Evolutionary conservation across 2,888 invertebrate species (phyloP).

Genomic region (Margaritifera margaritifera): DNA sequence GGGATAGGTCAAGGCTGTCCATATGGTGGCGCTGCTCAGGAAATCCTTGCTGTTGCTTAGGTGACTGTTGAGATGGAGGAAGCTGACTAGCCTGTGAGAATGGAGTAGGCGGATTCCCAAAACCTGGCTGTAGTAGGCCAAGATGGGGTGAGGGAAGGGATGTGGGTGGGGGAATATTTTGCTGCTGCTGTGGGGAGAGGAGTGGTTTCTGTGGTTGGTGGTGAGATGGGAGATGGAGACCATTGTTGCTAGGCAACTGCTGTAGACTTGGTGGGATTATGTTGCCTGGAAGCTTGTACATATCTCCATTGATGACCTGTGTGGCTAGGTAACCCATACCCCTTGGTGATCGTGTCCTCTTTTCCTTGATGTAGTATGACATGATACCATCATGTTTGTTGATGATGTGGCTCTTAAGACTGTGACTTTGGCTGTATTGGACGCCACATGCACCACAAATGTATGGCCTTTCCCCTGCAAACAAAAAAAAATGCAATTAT

Average conservation of each 20-base stretch:
- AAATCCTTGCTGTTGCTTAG: conserved; percentile 27
- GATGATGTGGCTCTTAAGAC: conserved; percentile 72
- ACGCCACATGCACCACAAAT: conserved; percentile 72
- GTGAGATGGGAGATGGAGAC: conserved; percentile 12
- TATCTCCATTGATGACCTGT: conserved; percentile 51
- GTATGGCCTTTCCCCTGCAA: conserved; percentile 70
- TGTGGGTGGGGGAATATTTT: conserved; percentile 16
- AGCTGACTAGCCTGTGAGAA: conserved; percentile 15
- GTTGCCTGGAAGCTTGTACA: conserved; percentile 56
- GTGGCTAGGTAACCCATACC: conserved; percentile 64
- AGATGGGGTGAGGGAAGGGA: no score
- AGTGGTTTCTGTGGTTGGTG: conserved; percentile 15
- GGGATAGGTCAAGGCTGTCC: conserved; percentile 35
- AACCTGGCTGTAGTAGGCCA: background rate
- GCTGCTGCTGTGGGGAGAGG: conserved; percentile 37
- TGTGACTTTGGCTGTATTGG: conserved; percentile 72
- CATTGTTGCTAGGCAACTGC: conserved; percentile 35
- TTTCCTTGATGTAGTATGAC: conserved; percentile 72
- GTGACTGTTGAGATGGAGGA: conserved; percentile 24
- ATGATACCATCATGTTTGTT: conserved; percentile 72
- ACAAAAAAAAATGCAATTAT: background rate
- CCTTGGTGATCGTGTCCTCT: conserved; percentile 63
- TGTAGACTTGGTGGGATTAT: conserved; percentile 40
- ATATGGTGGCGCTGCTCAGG: conserved; percentile 24
- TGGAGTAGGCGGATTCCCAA: conserved; percentile 19